Percentiles rank a stretch among this genome's conserved stretches.
phyloP scores from a whole-genome alignment of 2,113 vertebrate genomes.

The Plestiodon gilberti region DNA sequence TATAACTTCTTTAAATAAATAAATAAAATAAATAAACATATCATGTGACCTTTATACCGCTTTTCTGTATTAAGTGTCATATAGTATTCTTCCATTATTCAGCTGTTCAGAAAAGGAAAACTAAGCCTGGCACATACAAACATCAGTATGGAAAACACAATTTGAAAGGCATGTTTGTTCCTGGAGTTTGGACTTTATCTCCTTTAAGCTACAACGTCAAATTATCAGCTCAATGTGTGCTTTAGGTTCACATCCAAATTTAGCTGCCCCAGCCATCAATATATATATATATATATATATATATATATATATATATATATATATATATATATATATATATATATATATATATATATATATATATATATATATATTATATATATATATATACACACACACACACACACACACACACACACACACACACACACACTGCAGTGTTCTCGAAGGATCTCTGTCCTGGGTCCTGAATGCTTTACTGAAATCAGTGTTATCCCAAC shows the following conservation, averaged over 20 bases:
- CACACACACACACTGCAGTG: no score
- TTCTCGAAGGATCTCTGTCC: neutral
- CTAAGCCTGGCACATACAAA: neutral
- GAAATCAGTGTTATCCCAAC: conserved; percentile 7
- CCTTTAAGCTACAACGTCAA: conserved; percentile 3
- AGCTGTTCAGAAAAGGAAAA: neutral
- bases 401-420: no score
- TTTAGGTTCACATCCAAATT: neutral
- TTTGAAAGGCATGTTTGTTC: no score
- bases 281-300: no score
- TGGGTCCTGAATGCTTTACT: neutral
- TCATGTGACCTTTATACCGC: neutral
- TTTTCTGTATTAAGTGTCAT: neutral
- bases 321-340: no score
- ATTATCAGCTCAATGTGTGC: neutral
- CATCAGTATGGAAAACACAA: neutral
- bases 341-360: no score
- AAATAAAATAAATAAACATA: no score
- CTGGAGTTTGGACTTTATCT: no score
- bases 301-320: no score
- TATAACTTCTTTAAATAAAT: no score
- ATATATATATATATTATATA: no score
- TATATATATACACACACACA: no score
- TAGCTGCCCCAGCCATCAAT: neutral
- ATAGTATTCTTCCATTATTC: neutral